phyloP scores from a whole-genome alignment of 2,113 vertebrate genomes.

The Centropus unirufus region DNA sequence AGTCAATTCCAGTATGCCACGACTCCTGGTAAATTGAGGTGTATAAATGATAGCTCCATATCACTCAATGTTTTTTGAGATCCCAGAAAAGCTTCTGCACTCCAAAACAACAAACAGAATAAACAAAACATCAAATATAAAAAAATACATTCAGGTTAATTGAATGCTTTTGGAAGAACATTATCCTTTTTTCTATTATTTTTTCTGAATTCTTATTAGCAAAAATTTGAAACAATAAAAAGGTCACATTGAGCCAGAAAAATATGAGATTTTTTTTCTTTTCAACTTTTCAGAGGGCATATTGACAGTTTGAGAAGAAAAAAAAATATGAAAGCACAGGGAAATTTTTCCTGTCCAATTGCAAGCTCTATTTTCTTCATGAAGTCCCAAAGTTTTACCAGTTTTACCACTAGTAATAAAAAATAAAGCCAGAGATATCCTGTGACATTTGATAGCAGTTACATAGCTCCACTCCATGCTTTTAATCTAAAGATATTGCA shows the following conservation, averaged over 20 bases:
- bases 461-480: neutral
- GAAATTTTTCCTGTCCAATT: neutral
- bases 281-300: neutral
- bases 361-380: neutral
- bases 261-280: neutral
- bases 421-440: neutral
- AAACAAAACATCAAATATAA: neutral
- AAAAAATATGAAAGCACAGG: neutral
- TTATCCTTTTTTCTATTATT: fast-evolving
- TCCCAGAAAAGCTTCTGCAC: neutral
- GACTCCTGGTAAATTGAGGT: neutral
- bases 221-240: neutral
- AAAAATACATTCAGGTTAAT: neutral
- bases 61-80: neutral
- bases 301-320: neutral
- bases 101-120: neutral
- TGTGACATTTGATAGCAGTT: neutral
- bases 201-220: neutral
- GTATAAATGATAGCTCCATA: neutral
- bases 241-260: neutral
- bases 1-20: neutral
- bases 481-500: neutral
- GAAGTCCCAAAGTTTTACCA: neutral
- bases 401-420: neutral
- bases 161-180: neutral